Evolutionary conservation across 2,888 invertebrate species (phyloP).

Genomic region (Aphidius colemani): DNA sequence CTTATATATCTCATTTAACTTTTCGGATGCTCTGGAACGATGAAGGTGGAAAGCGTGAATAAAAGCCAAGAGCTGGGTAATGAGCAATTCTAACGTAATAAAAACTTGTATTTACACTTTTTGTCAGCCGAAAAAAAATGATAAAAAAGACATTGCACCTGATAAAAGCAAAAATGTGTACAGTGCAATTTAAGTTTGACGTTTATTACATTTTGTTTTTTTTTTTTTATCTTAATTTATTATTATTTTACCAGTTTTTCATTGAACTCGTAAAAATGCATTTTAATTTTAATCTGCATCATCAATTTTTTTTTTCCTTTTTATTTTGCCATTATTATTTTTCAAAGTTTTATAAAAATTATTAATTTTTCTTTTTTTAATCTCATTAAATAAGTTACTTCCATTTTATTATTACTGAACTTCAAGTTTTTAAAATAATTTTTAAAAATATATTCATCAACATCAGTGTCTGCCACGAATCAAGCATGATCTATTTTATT

Average conservation of each 20-base stretch:
- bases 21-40: background rate
- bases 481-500: no score
- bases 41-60: background rate
- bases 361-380: no score
- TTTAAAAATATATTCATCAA: no score
- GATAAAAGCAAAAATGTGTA: constrained; percentile 8
- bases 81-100: constrained; percentile 9
- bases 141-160: background rate
- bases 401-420: no score
- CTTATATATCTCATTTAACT: constrained; percentile 23
- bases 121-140: background rate
- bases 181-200: constrained; percentile 8
- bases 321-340: no score
- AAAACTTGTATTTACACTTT: background rate
- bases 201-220: background rate
- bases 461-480: no score
- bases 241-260: background rate
- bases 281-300: no score
- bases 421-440: no score
- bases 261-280: no score
- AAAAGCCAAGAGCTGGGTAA: background rate
- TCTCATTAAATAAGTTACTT: no score
- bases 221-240: background rate
- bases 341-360: no score
- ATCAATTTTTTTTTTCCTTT: no score